phyloP scores from a whole-genome alignment of 2,113 vertebrate genomes.

The Pandion haliaetus region DNA sequence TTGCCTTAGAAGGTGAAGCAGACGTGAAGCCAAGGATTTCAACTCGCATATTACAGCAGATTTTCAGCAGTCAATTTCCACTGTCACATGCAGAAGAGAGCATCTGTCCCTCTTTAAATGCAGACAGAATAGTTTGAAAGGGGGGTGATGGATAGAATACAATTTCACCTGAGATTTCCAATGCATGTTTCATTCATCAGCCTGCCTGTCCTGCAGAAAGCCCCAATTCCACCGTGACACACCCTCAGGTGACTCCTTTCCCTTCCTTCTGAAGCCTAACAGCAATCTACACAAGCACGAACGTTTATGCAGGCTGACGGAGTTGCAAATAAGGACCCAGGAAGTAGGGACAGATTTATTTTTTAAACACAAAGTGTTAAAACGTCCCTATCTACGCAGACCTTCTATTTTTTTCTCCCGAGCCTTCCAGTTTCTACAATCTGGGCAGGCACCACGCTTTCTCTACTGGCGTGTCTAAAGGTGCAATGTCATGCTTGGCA shows the following conservation, averaged over 20 bases:
- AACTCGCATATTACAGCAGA: background rate
- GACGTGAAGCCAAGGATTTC: background rate
- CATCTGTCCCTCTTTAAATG: background rate
- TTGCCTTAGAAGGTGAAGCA: background rate
- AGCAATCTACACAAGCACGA: background rate
- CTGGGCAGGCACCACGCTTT: background rate
- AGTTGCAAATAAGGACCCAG: background rate
- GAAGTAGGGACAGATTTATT: background rate
- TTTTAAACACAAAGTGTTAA: background rate
- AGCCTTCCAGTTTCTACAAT: background rate
- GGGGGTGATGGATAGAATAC: background rate
- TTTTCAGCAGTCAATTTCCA: background rate
- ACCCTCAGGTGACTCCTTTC: background rate
- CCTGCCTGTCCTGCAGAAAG: background rate
- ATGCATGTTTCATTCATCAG: background rate
- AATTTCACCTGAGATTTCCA: background rate
- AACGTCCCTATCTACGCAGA: background rate
- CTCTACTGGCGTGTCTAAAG: background rate
- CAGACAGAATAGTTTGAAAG: background rate
- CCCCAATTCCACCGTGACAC: background rate
- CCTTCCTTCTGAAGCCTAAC: background rate
- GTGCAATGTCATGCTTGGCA: background rate
- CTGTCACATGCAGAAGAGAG: background rate
- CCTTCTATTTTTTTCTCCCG: background rate
- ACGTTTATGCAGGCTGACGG: background rate